Percentiles rank a stretch among this genome's conserved stretches.
phyloP scores from a whole-genome alignment of 2,888 invertebrate species.

The Bimastos eiseni region DNA sequence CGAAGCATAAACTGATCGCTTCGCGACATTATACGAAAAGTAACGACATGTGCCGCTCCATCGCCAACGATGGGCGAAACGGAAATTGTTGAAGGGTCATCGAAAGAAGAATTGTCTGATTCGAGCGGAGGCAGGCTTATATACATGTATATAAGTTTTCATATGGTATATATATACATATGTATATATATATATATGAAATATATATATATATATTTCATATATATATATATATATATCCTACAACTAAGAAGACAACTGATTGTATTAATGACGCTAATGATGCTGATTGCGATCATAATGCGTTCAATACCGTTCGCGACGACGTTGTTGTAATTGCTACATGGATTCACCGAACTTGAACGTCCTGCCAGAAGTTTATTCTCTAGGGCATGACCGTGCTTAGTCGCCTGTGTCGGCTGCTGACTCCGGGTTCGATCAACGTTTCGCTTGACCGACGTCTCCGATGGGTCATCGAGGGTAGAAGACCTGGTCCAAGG shows the following conservation, averaged over 20 bases:
- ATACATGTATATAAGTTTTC: too few relatives aligned
- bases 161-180: too few relatives aligned
- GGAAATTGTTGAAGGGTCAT: too few relatives aligned
- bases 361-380: not conserved
- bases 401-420: not conserved
- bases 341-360: not conserved
- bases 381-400: not conserved
- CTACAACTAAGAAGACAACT: not conserved
- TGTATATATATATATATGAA: too few relatives aligned
- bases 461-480: not conserved
- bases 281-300: not conserved
- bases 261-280: not conserved
- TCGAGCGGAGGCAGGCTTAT: too few relatives aligned
- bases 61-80: too few relatives aligned
- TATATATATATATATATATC: too few relatives aligned
- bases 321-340: not conserved
- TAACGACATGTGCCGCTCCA: too few relatives aligned
- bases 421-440: not conserved
- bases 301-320: not conserved
- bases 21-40: too few relatives aligned
- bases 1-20: too few relatives aligned
- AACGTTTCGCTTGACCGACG: not conserved
- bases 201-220: too few relatives aligned
- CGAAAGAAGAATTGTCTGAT: too few relatives aligned
- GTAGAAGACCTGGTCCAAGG: not conserved